A percentile compares a stretch with the other conserved stretches of the same genome.
phyloP scores from a whole-genome alignment of 2,113 vertebrate species.

The Sinocyclocheilus anophthalmus region DNA sequence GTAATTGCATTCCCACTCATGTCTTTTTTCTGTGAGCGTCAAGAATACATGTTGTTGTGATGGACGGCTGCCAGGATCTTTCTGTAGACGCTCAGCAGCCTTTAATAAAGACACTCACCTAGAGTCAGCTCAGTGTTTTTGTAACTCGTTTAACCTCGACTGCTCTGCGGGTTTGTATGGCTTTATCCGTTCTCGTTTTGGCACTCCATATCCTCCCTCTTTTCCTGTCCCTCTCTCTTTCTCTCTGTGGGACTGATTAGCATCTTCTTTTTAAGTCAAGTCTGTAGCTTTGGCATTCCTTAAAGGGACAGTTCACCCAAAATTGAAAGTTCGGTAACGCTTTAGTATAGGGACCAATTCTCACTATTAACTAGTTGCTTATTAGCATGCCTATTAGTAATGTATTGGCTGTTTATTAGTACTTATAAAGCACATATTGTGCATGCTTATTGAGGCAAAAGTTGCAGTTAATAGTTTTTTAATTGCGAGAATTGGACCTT shows the following conservation, averaged over 20 bases:
- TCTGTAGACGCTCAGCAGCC: constrained; percentile 41
- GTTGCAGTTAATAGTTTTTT: too few relatives aligned
- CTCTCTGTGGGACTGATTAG: constrained; percentile 17
- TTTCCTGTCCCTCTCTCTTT: constrained; percentile 30
- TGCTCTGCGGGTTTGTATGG: background rate
- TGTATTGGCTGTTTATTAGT: too few relatives aligned
- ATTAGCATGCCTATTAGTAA: too few relatives aligned
- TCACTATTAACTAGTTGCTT: too few relatives aligned
- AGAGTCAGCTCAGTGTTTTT: constrained; percentile 32
- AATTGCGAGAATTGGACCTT: too few relatives aligned
- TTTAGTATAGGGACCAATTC: too few relatives aligned
- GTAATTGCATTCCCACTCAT: background rate
- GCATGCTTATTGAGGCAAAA: too few relatives aligned
- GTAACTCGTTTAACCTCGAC: constrained; percentile 11
- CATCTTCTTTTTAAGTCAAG: background rate
- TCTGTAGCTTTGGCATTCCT: background rate
- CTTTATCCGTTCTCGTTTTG: constrained; percentile 32
- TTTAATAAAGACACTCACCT: constrained; percentile 52
- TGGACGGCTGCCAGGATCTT: constrained; percentile 33
- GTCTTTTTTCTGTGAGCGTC: constrained; percentile 1
- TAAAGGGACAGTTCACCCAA: background rate
- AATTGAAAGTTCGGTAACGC: background rate
- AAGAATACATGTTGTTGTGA: constrained; percentile 15
- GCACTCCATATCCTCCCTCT: constrained; percentile 10
- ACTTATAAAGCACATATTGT: too few relatives aligned